Conservation (phyloP, 1,140 invertebrate species). For the Zaprionus gabonicus region DNA sequence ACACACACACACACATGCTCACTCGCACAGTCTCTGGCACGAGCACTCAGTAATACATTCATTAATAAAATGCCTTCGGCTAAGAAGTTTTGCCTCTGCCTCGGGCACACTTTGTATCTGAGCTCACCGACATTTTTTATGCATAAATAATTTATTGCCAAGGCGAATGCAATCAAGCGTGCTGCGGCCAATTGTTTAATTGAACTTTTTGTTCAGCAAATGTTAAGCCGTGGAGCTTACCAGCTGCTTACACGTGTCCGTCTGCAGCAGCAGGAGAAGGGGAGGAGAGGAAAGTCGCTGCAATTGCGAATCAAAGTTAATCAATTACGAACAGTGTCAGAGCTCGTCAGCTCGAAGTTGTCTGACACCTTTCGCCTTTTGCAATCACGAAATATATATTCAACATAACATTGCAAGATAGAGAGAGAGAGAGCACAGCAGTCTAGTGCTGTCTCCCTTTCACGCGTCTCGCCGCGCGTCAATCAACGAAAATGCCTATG, state of each 20-base stretch:
- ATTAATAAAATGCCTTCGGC: conserved; percentile 80
- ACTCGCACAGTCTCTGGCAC: neutral
- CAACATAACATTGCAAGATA: conserved; percentile 25
- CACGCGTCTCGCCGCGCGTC: conserved; percentile 6
- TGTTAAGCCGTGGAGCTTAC: conserved; percentile 16
- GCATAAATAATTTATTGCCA: conserved; percentile 48
- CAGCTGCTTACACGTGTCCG: conserved; percentile 39
- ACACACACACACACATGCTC: conserved; percentile 14
- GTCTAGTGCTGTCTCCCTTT: neutral
- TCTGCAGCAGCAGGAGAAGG: neutral
- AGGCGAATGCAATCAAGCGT: conserved; percentile 8
- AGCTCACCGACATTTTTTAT: conserved; percentile 3
- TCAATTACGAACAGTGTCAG: conserved; percentile 70
- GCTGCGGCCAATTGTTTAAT: conserved; percentile 29
- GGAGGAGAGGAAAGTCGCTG: neutral
- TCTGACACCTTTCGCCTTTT: conserved; percentile 46
- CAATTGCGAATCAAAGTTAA: conserved; percentile 70
- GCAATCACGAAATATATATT: conserved; percentile 54
- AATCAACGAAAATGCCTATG: conserved; percentile 45
- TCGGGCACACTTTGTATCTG: conserved; percentile 23
- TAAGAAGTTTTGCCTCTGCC: conserved; percentile 66
- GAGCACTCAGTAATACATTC: conserved; percentile 61
- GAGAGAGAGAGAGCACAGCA: neutral
- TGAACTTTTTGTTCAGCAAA: conserved; percentile 26
- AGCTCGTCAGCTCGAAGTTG: conserved; percentile 58